These are phyloP conservation scores for Chelon auratus DNA, from an alignment of 2,797 vertebrate genomes.

Conservation along the genomic window DNA sequence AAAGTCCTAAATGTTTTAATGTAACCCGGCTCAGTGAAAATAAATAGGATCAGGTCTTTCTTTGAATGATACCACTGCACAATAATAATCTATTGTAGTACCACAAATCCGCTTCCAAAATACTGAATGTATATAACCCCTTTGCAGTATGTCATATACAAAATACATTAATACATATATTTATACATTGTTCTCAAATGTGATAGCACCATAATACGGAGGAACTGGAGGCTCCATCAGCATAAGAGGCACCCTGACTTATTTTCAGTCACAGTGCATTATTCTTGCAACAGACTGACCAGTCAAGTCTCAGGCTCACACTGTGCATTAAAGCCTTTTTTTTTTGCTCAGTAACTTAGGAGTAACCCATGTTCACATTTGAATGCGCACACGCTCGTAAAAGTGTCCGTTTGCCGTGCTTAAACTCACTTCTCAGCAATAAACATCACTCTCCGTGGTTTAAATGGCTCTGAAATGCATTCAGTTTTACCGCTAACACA, in stretches of 20 bases:
- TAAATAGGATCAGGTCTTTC: not conserved
- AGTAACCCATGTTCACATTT: constrained; percentile 31
- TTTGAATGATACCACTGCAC: not conserved
- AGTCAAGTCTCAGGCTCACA: not conserved
- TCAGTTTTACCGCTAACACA: constrained; percentile 2
- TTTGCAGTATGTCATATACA: constrained; percentile 20
- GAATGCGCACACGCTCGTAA: not conserved
- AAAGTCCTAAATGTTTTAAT: not conserved
- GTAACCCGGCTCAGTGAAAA: constrained; percentile 11
- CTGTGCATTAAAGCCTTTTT: not conserved
- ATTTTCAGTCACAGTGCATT: not conserved
- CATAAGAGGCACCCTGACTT: not conserved
- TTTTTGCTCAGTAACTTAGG: constrained; percentile 2
- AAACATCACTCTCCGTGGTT: constrained; percentile 21
- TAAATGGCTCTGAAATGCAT: constrained; percentile 29
- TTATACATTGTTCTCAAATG: constrained; percentile 10
- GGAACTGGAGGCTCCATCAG: not conserved
- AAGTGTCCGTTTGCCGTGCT: not conserved
- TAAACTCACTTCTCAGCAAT: not conserved
- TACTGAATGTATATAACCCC: not conserved
- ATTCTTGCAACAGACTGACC: not conserved
- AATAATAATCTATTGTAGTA: constrained; percentile 2
- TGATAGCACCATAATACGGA: constrained; percentile 20
- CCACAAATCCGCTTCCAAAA: constrained; percentile 9
- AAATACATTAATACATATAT: constrained; percentile 11